Evolutionary conservation across 2,888 invertebrate genomes (phyloP).

Genomic region (Nasonovia ribisnigri): DNA sequence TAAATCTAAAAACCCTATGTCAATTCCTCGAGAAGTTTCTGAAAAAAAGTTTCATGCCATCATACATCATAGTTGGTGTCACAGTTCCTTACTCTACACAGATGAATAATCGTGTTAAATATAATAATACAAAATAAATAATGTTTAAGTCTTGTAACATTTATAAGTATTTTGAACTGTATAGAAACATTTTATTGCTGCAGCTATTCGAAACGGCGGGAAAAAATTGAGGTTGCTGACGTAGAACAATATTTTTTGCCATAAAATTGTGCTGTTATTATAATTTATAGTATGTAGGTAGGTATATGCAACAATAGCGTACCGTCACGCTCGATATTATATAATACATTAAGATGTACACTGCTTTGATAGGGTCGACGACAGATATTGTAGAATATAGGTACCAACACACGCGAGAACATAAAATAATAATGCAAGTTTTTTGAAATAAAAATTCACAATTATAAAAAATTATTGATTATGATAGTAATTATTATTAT

Average conservation of each 20-base stretch:
- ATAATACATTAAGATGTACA: background rate
- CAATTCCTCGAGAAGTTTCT: background rate
- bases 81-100: background rate
- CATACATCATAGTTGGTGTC: background rate
- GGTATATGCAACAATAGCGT: background rate
- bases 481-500: too few species aligned
- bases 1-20: background rate
- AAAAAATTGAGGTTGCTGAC: background rate
- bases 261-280: background rate
- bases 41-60: background rate
- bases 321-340: background rate
- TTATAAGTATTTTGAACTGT: background rate
- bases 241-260: background rate
- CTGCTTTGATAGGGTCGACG: background rate
- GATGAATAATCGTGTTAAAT: background rate
- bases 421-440: background rate
- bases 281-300: background rate
- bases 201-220: background rate
- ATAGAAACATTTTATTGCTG: background rate
- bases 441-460: background rate
- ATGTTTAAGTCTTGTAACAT: background rate
- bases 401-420: background rate
- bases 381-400: background rate
- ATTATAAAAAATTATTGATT: too few species aligned
- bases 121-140: background rate